Conservation (phyloP, 2,888 invertebrate genomes). For the Leucophenga montana region DNA sequence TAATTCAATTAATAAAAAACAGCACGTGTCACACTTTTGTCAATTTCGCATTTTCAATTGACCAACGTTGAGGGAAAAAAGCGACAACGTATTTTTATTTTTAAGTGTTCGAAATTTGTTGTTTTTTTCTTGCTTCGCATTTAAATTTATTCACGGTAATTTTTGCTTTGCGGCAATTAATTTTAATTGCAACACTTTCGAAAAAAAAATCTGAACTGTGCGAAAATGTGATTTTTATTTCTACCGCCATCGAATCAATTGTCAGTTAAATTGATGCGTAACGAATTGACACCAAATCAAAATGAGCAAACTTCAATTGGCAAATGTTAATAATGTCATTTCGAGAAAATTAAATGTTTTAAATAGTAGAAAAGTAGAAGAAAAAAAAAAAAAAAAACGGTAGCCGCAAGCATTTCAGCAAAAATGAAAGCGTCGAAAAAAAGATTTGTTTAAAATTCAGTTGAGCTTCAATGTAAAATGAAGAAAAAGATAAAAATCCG, state of each 20-base stretch:
- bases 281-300: constrained; percentile 51
- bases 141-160: constrained; percentile 1
- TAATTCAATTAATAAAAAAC: not conserved
- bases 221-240: constrained; percentile 30
- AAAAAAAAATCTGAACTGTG: constrained; percentile 30
- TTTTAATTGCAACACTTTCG: constrained; percentile 58
- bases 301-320: constrained; percentile 31
- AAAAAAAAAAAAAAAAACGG: constrained; percentile 17
- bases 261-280: constrained; percentile 31
- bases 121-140: too few species aligned
- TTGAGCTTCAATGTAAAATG: constrained; percentile 34
- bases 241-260: constrained; percentile 10
- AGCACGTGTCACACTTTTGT: constrained; percentile 42
- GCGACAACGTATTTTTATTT: not conserved
- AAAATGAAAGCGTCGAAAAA: constrained; percentile 61
- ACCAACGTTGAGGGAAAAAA: not conserved
- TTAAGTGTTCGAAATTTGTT: not conserved
- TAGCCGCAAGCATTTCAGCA: constrained; percentile 50
- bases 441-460: constrained; percentile 59
- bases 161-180: constrained; percentile 49
- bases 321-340: constrained; percentile 59
- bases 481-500: constrained; percentile 18
- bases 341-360: constrained; percentile 33
- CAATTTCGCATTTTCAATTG: not conserved
- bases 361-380: constrained; percentile 21